phyloP scores from a whole-genome alignment of 2,888 invertebrate species.

The Drosophila buzzatii region DNA sequence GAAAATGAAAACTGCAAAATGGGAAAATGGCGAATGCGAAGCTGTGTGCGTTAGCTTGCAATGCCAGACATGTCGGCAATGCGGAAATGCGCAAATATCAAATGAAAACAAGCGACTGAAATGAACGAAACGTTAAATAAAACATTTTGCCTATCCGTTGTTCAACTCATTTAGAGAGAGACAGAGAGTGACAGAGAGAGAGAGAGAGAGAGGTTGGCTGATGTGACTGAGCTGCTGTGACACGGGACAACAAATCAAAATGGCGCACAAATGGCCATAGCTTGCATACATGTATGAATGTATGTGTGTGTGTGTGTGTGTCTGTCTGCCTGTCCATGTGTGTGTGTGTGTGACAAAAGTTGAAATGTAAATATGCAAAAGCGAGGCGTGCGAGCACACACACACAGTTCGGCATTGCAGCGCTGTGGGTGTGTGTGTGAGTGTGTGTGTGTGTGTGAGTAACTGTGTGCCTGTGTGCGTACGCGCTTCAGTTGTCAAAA shows the following conservation, averaged over 20 bases:
- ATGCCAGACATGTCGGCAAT: slow-evolving; percentile 75
- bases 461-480: slow-evolving; percentile 10
- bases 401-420: slow-evolving; percentile 50
- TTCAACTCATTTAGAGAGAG: slow-evolving; percentile 57
- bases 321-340: background rate
- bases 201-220: background rate
- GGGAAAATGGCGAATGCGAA: background rate
- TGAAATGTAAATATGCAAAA: slow-evolving; percentile 72
- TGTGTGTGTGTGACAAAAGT: slow-evolving; percentile 62
- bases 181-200: background rate
- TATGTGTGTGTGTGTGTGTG: background rate
- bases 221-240: background rate
- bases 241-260: slow-evolving; percentile 65
- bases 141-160: slow-evolving; percentile 63
- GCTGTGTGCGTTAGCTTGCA: slow-evolving; percentile 43
- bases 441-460: background rate
- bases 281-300: background rate
- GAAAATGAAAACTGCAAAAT: slow-evolving; percentile 1
- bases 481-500: slow-evolving; percentile 61
- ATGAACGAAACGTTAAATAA: slow-evolving; percentile 65
- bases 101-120: slow-evolving; percentile 67
- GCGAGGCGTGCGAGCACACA: slow-evolving; percentile 43
- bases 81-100: slow-evolving; percentile 76
- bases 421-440: slow-evolving; percentile 5
- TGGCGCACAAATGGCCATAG: slow-evolving; percentile 40